Evolutionary conservation across 2,113 vertebrate genomes (phyloP).

Genomic region (Forbesichthys agassizii): DNA sequence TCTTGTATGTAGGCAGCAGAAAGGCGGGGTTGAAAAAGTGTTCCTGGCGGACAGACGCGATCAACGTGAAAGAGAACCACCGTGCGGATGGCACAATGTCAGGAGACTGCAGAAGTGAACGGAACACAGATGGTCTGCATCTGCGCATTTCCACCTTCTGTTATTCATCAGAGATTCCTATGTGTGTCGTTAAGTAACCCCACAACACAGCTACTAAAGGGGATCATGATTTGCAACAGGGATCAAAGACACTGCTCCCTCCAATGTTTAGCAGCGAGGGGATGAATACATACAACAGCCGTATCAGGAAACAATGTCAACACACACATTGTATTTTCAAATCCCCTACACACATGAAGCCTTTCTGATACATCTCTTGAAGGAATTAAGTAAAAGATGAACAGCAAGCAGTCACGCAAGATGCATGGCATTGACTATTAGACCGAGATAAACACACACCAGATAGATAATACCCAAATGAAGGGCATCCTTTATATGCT

Average conservation of each 20-base stretch:
- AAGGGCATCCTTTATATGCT: neutral
- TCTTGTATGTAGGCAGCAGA: neutral
- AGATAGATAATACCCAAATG: too few relatives aligned
- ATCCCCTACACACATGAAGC: too few relatives aligned
- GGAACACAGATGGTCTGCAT: conserved; percentile 2
- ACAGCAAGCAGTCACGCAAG: too few relatives aligned
- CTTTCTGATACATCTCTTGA: too few relatives aligned
- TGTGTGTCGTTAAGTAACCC: neutral
- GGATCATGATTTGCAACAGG: conserved; percentile 26
- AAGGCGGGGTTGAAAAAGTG: neutral
- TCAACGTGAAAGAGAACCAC: conserved; percentile 13
- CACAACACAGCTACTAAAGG: conserved; percentile 7
- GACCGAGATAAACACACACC: too few relatives aligned
- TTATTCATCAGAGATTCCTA: conserved; percentile 1
- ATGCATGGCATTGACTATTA: too few relatives aligned
- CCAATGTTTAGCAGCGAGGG: conserved; percentile 14
- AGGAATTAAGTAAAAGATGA: too few relatives aligned
- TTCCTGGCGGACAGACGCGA: neutral
- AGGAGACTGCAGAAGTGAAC: neutral
- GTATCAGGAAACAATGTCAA: too few relatives aligned
- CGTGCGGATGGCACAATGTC: neutral
- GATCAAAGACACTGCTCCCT: conserved; percentile 12
- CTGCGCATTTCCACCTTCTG: neutral
- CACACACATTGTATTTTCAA: too few relatives aligned
- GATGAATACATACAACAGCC: too few relatives aligned